Base-by-base conservation (phyloP, 1,140 invertebrate species). In the Halesus radiatus region DNA sequence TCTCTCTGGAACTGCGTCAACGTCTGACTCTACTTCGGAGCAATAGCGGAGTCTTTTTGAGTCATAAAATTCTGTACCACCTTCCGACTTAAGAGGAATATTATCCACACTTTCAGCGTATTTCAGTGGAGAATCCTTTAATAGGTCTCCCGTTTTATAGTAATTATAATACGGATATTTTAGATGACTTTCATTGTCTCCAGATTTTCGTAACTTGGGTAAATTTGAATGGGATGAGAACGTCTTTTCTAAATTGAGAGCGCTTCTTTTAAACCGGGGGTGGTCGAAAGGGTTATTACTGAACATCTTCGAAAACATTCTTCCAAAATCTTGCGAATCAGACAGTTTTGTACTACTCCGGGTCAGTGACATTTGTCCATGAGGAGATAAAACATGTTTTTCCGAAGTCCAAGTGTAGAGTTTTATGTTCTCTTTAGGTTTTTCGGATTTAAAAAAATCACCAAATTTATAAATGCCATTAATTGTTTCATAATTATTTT, bases 51-150 rank as follows among this genome's bases (percentile, higher is more conserved):
- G 81, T 32, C 84, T 85, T 53, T 89, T 86, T 80, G 90, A 91
- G 76, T 92, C 90, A 83, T 93, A 93, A 86, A 93, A 93, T 78
- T 91, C 90, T 82, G 91, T 90, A 37, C 89, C 88, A 26, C 90
- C 90, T 58, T 85, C 84, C 1, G 88, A 88, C 87, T 93, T 93
- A 80, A 85, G 86, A 0, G 92, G 92, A 70, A 92, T 90, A 22
- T 89, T 85, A 80, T 88, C 85, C 0, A 91, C 84, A 87, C 92
- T 90, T 86, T 91, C 90, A 3, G 92, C 90, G 82, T 93, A 93
- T 54, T 90, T 85, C 23, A 93, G 80, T 0, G 92, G 91, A 6
- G 92, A 93, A 86, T 92, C 83, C 85, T 88, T 87, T 74, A 88
- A 85, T 5, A 91, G 78, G 18, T 68, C 58, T 78, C 87, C 85